Evolutionary conservation across 2,888 invertebrate species (phyloP), one percentile per base, ranked within the genome.

Genomic region (Tuberolachnus salignus): DNA sequence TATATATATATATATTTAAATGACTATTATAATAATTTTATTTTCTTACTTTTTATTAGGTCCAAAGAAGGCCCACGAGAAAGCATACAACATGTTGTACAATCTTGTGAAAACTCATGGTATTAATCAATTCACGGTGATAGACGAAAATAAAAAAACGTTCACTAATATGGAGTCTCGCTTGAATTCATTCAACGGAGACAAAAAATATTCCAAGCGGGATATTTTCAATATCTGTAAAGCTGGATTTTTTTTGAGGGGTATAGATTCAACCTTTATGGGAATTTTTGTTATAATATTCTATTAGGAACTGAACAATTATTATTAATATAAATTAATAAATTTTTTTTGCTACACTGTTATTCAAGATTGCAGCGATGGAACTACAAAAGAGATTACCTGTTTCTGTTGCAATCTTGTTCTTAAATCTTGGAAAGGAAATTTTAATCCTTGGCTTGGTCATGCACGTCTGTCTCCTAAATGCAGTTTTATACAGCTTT

Each of bases 401-500:
- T 98, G 97, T 85, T 97, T 94, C 86, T 93, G 93, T 84, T 98
- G 98, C 85, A 95, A 95, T 83, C 96, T 0, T 88, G 98, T 6
- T 92, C 94, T n/a, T n/a, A n/a, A n/a, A 84, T 94, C 95, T 85
- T 98, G 97, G 97, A 94, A 95, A 84, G 90, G 90, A 63, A 89
- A 90, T 81, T 97, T 97, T 85, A 91, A 94, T 83, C 96, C 97
- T 0, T 97, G 96, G 96, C 91, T 92, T 82, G 95, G 97, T 85
- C 97, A 98, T 86, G 96, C 96, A 0, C 88, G 92, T 46, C 97
- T 96, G 95, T 94, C 94, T 85, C 90, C 91, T n/a, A 90, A 92
- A 80, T 98, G 98, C 84, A 90, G 90, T 19, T 97, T 91, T 86
- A 89, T 97, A 34, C 34, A 34, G 34, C 10, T 88, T 91, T 81